These are phyloP conservation scores for Agrotis exclamationis DNA, from an alignment of 2,888 invertebrate species.

Conservation along the genomic window DNA sequence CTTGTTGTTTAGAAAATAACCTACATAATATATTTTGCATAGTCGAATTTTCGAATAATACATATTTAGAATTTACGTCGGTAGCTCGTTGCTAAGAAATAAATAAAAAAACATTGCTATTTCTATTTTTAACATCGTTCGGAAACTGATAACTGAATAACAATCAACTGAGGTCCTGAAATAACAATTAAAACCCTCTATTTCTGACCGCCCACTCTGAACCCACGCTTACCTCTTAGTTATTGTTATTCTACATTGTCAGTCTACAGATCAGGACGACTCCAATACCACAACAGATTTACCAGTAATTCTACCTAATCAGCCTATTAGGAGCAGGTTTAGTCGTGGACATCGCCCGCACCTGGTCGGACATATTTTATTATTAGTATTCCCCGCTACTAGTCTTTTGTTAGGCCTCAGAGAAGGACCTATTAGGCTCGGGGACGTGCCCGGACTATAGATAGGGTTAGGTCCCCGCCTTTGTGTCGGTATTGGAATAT, in stretches of 20 bases:
- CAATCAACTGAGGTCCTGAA: background rate
- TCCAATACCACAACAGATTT: slow-evolving; percentile 1
- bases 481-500: slow-evolving; percentile 22
- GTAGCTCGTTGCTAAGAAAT: too few relatives aligned
- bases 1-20: too few relatives aligned
- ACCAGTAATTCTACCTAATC: background rate
- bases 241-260: slow-evolving; percentile 1
- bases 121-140: too few relatives aligned
- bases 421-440: slow-evolving; percentile 46
- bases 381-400: slow-evolving; percentile 45
- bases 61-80: too few relatives aligned
- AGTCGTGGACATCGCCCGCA: background rate
- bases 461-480: slow-evolving; percentile 27
- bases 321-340: background rate
- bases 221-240: background rate
- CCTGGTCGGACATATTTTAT: slow-evolving; percentile 34
- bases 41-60: too few relatives aligned
- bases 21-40: too few relatives aligned
- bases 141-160: background rate
- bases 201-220: background rate
- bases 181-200: slow-evolving; percentile 1
- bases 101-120: background rate
- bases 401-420: slow-evolving; percentile 43
- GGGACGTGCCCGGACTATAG: slow-evolving; percentile 51
- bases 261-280: background rate